Evolutionary conservation across 2,888 invertebrate species (phyloP).

Genomic region (Fabriciana adippe): DNA sequence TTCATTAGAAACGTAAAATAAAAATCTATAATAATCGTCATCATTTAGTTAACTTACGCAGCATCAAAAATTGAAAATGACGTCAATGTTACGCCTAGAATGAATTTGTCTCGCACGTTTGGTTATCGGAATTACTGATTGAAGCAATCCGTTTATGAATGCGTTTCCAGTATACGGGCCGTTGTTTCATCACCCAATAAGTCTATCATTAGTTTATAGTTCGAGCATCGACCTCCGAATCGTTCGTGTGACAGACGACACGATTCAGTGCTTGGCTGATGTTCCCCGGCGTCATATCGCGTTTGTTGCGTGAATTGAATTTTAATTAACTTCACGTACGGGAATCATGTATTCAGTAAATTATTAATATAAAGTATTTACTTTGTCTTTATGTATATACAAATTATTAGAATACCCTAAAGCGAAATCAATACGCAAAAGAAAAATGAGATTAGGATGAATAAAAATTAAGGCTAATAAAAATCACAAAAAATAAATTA

Average conservation of each 20-base stretch:
- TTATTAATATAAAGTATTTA: conserved; percentile 1
- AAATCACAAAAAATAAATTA: too few relatives aligned
- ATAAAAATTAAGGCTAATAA: too few relatives aligned
- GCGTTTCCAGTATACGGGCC: conserved; percentile 15
- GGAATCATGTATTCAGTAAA: background rate
- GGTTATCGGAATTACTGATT: conserved; percentile 15
- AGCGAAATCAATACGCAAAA: too few relatives aligned
- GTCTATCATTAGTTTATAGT: conserved; percentile 28
- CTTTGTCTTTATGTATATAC: too few relatives aligned
- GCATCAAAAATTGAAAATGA: conserved; percentile 12
- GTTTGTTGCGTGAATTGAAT: conserved; percentile 57
- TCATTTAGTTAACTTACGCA: background rate
- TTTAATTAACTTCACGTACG: conserved; percentile 54
- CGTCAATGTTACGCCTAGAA: conserved; percentile 15
- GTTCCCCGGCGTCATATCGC: conserved; percentile 54
- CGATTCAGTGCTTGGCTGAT: conserved; percentile 44
- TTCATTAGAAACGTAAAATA: background rate
- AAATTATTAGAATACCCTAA: too few relatives aligned
- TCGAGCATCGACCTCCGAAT: conserved; percentile 60
- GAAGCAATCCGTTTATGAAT: conserved; percentile 17
- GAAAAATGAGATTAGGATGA: too few relatives aligned
- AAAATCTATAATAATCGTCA: background rate
- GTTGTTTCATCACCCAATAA: conserved; percentile 28
- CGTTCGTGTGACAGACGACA: conserved; percentile 51
- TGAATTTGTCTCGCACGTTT: conserved; percentile 18